Evolutionary conservation across 2,797 vertebrate species (phyloP).

Genomic region (Netta rufina): DNA sequence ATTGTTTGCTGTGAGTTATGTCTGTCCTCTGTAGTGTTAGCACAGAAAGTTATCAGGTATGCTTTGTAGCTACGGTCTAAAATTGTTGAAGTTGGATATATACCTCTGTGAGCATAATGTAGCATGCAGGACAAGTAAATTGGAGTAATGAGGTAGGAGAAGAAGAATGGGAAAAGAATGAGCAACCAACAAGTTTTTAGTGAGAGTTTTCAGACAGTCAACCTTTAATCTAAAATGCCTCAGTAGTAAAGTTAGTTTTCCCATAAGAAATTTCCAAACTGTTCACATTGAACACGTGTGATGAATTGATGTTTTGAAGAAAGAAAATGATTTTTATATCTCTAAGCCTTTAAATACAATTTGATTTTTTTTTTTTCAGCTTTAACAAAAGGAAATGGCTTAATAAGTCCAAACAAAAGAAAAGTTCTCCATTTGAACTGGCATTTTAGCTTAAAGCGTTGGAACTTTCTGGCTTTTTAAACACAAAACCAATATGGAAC

Average conservation of each 20-base stretch:
- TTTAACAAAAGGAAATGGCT: background rate
- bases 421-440: background rate
- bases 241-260: background rate
- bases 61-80: background rate
- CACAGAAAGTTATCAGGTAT: background rate
- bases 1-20: background rate
- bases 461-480: background rate
- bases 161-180: background rate
- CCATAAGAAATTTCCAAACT: background rate
- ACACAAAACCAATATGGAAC: background rate
- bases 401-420: background rate
- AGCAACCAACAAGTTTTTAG: background rate
- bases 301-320: background rate
- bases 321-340: background rate
- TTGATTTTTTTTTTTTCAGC: conserved; percentile 7
- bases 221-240: background rate
- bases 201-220: background rate
- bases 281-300: background rate
- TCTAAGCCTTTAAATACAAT: conserved; percentile 23
- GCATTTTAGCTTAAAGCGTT: background rate
- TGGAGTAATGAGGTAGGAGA: background rate
- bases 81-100: background rate
- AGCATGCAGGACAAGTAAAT: background rate
- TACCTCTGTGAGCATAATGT: background rate
- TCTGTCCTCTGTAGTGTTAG: background rate